Evolutionary conservation across 2,888 invertebrate species (phyloP).

Genomic region (Clepsis dumicolana): DNA sequence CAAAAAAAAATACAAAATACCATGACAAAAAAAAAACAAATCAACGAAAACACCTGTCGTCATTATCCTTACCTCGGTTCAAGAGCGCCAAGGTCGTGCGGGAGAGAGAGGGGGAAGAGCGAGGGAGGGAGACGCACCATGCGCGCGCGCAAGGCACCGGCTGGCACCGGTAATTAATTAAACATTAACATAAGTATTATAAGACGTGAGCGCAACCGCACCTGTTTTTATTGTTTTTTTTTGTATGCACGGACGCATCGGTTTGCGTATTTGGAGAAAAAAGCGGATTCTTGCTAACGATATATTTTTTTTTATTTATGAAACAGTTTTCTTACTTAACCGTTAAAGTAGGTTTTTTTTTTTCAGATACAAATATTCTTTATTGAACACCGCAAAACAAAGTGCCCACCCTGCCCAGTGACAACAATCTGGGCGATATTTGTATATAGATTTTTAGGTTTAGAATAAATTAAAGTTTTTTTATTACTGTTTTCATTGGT

Average conservation of each 20-base stretch:
- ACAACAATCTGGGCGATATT: too few relatives aligned
- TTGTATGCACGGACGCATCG: not conserved
- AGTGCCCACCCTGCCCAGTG: too few relatives aligned
- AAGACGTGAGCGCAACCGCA: conserved; percentile 17
- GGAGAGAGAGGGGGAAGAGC: conserved; percentile 47
- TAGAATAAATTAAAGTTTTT: too few relatives aligned
- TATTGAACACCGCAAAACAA: too few relatives aligned
- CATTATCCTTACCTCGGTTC: conserved; percentile 25
- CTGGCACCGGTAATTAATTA: conserved; percentile 62
- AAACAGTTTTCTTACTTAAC: too few relatives aligned
- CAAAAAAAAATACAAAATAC: not conserved
- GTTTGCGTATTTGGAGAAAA: not conserved
- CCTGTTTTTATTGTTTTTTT: conserved; percentile 26
- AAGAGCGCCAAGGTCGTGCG: conserved; percentile 47
- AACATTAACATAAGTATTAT: conserved; percentile 42
- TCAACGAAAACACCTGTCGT: not conserved
- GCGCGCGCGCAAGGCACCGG: conserved; percentile 65
- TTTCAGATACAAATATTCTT: too few relatives aligned
- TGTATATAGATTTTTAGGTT: too few relatives aligned
- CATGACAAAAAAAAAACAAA: not conserved
- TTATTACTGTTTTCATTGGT: too few relatives aligned
- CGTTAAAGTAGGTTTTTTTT: too few relatives aligned
- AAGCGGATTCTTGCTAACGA: too few relatives aligned
- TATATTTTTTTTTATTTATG: too few relatives aligned
- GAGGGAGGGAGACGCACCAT: conserved; percentile 44